A percentile compares a stretch with the other conserved stretches of the same genome.
These are phyloP conservation scores for Lycodopsis pacificus DNA, from an alignment of 2,797 vertebrate genomes.

Conservation along the genomic window DNA sequence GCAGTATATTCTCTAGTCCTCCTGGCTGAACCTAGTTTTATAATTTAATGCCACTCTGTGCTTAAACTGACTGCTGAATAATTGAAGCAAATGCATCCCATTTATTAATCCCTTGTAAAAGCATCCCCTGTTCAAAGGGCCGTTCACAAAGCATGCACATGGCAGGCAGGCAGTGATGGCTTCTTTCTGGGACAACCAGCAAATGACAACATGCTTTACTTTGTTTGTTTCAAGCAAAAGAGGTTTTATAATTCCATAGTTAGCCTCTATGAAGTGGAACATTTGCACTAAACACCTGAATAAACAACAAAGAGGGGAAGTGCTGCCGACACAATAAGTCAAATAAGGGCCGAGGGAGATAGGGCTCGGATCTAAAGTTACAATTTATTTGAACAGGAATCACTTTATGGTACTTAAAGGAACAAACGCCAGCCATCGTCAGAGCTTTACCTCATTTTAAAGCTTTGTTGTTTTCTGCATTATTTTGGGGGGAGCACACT, in stretches of 20 bases:
- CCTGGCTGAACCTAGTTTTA: conserved; percentile 54
- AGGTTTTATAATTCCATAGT: conserved; percentile 64
- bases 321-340: conserved; percentile 16
- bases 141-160: conserved; percentile 46
- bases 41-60: conserved; percentile 70
- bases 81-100: conserved; percentile 65
- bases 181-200: conserved; percentile 52
- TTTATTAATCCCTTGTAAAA: conserved; percentile 69
- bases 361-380: conserved; percentile 12
- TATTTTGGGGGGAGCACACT: not conserved
- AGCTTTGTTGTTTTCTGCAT: conserved; percentile 22
- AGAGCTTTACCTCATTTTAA: conserved; percentile 27
- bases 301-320: conserved; percentile 58
- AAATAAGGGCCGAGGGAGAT: conserved; percentile 23
- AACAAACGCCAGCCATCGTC: not conserved
- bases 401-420: not conserved
- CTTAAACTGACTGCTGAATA: conserved; percentile 72
- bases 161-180: conserved; percentile 40
- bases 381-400: conserved; percentile 28
- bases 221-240: conserved; percentile 61
- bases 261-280: conserved; percentile 51
- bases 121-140: conserved; percentile 57
- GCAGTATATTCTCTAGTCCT: conserved; percentile 45
- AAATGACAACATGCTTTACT: conserved; percentile 58
- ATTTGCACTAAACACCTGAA: conserved; percentile 69